Conservation (phyloP, 2,113 vertebrate species). For the Nesoenas mayeri region DNA sequence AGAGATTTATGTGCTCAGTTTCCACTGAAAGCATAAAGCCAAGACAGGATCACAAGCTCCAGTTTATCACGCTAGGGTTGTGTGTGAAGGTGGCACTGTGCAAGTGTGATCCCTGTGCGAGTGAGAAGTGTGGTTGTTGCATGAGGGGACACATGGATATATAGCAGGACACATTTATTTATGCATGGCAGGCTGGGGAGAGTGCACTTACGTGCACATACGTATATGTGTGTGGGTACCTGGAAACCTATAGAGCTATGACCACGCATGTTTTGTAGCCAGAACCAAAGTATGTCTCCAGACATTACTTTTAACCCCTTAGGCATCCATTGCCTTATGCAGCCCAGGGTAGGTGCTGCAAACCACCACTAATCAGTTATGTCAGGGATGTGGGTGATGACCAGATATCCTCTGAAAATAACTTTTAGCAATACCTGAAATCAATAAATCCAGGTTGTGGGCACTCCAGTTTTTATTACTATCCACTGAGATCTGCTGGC, state of each 20-base stretch:
- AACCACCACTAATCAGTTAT: background rate
- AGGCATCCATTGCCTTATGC: background rate
- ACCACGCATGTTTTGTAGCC: background rate
- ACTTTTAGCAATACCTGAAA: conserved; percentile 40
- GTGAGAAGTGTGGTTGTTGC: background rate
- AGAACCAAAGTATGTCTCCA: background rate
- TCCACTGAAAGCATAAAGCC: background rate
- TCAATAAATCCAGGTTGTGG: conserved; percentile 4
- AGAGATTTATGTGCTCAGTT: background rate
- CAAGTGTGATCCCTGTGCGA: background rate
- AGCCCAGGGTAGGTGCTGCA: background rate
- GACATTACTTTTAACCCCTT: background rate
- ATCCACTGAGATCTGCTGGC: background rate
- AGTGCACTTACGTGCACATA: fast-evolving
- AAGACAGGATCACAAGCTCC: background rate
- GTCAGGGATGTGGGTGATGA: background rate
- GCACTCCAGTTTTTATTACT: conserved; percentile 39
- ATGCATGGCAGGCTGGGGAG: background rate
- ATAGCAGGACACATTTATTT: background rate
- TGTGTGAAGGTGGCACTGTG: background rate
- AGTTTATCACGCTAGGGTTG: background rate
- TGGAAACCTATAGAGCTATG: background rate
- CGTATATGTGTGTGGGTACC: fast-evolving
- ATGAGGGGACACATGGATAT: fast-evolving
- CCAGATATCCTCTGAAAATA: background rate